phyloP scores from a whole-genome alignment of 2,888 invertebrate species.

The Leptinotarsa peninsularis region DNA sequence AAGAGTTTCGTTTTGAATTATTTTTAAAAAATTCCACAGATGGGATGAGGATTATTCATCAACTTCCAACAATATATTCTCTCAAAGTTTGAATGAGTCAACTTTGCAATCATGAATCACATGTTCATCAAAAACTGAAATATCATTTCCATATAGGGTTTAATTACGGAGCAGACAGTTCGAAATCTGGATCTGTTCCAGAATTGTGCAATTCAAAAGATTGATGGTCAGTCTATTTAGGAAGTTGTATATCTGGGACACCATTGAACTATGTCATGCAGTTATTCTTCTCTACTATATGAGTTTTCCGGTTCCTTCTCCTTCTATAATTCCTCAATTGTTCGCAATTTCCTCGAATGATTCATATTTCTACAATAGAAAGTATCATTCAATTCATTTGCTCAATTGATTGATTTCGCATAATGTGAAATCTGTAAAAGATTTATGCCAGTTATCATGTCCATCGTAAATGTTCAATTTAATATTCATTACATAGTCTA shows the following conservation, averaged over 20 bases:
- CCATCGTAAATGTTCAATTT: too few species aligned
- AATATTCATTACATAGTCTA: too few species aligned
- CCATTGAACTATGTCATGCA: constrained; percentile 12
- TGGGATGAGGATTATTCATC: too few species aligned
- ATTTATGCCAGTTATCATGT: too few species aligned
- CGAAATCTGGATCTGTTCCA: constrained; percentile 9
- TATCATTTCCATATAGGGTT: constrained; percentile 18
- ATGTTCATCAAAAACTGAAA: constrained; percentile 6
- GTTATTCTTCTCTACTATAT: constrained; percentile 8
- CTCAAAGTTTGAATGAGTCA: background rate
- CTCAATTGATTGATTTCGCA: too few species aligned
- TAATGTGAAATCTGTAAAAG: too few species aligned
- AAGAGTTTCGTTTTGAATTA: too few species aligned
- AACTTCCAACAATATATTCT: background rate
- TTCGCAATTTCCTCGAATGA: background rate
- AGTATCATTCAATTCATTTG: background rate
- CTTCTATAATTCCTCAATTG: constrained; percentile 5
- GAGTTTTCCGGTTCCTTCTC: constrained; percentile 4
- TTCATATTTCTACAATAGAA: background rate
- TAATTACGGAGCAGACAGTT: constrained; percentile 15
- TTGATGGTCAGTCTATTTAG: constrained; percentile 14
- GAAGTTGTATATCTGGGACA: constrained; percentile 19
- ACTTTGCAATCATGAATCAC: background rate
- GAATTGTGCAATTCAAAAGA: constrained; percentile 10
- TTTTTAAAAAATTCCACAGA: too few species aligned